Evolutionary conservation across 2,797 vertebrate species (phyloP).

Genomic region (Orestias chungarensis): DNA sequence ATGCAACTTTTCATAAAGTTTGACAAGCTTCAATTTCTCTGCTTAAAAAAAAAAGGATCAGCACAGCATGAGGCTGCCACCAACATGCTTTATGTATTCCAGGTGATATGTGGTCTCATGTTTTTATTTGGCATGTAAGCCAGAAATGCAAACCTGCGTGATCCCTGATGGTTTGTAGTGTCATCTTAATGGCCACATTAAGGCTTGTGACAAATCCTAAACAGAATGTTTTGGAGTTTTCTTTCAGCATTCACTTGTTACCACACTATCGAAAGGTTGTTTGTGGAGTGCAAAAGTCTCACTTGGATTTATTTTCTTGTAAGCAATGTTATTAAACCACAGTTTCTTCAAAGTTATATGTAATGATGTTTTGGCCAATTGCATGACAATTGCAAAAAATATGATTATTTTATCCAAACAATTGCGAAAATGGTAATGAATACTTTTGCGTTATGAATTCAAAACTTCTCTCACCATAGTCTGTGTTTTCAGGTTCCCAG

Average conservation of each 20-base stretch:
- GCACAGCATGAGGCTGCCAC: neutral
- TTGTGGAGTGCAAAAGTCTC: neutral
- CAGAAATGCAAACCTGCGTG: neutral
- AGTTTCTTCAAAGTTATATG: too few species aligned
- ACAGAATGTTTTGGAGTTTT: neutral
- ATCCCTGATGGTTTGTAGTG: neutral
- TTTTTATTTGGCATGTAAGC: neutral
- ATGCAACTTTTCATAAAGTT: neutral
- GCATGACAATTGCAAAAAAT: too few species aligned
- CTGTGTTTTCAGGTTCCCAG: constrained; percentile 96
- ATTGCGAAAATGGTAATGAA: too few species aligned
- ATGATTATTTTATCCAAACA: too few species aligned
- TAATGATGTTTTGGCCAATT: neutral
- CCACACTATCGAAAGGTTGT: neutral
- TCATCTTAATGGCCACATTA: neutral
- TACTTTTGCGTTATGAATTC: neutral
- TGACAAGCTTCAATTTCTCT: neutral
- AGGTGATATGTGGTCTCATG: neutral
- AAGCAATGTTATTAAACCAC: too few species aligned
- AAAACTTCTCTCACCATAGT: constrained; percentile 86
- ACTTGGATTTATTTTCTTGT: too few species aligned
- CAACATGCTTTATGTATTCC: neutral
- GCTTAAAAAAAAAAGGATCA: neutral
- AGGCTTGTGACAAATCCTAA: neutral
- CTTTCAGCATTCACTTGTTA: neutral